phyloP scores from a whole-genome alignment of 1,140 invertebrate genomes.

The Magallana angulata region DNA sequence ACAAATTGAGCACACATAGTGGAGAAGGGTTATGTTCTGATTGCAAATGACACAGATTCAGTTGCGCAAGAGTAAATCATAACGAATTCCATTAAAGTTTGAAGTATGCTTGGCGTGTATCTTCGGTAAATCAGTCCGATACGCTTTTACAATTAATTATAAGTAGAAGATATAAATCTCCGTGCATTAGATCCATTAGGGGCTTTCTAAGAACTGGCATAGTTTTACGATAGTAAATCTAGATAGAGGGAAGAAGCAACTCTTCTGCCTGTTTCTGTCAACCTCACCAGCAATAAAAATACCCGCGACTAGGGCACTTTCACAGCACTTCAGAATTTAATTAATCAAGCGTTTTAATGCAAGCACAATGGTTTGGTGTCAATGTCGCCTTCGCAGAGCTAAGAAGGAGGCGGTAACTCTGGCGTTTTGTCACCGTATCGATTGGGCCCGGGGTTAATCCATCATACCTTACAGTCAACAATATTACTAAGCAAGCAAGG shows the following conservation, averaged over 20 bases:
- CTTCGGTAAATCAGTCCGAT: background rate
- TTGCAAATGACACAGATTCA: background rate
- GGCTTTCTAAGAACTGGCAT: background rate
- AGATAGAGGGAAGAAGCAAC: background rate
- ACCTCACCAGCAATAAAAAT: background rate
- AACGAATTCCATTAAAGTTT: constrained; percentile 23
- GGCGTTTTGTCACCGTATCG: constrained; percentile 12
- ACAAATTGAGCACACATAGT: too few species aligned
- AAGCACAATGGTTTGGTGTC: constrained; percentile 3
- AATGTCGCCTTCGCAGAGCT: background rate
- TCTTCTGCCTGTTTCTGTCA: background rate
- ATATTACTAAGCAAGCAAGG: constrained; percentile 30
- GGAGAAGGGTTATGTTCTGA: too few species aligned
- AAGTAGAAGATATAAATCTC: constrained; percentile 29
- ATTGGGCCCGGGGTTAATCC: constrained; percentile 25
- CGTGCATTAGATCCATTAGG: constrained; percentile 6
- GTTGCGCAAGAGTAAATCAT: background rate
- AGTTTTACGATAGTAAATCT: background rate
- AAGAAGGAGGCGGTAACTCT: background rate
- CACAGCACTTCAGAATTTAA: constrained; percentile 27
- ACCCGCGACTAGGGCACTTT: background rate
- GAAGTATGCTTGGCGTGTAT: constrained; percentile 12
- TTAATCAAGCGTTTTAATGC: constrained; percentile 34
- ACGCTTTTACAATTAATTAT: background rate
- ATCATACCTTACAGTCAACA: constrained; percentile 27